Percentiles rank a stretch among this genome's conserved stretches.
Conservation (phyloP, 2,113 vertebrate species). For the Caretta caretta region DNA sequence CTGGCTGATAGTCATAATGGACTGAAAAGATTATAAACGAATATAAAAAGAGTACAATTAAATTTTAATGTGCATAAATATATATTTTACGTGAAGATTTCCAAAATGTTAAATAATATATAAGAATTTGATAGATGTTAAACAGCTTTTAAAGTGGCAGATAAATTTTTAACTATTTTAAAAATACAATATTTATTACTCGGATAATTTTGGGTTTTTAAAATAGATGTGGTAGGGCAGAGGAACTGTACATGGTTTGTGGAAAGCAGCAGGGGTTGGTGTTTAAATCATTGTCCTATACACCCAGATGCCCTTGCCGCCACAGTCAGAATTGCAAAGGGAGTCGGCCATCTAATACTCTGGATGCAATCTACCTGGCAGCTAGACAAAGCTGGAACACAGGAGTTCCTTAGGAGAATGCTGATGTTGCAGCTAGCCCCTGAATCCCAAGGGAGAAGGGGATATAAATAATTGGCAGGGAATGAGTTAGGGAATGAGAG, state of each 20-base stretch:
- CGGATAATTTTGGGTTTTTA: neutral
- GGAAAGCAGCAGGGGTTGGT: neutral
- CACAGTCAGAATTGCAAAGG: neutral
- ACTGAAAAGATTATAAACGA: neutral
- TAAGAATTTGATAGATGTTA: too few relatives aligned
- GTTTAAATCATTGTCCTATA: neutral
- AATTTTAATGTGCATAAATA: conserved; percentile 17
- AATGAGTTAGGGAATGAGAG: neutral
- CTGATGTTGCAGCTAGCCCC: neutral
- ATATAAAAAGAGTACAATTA: conserved; percentile 24
- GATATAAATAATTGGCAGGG: neutral
- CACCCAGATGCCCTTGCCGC: neutral
- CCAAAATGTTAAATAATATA: neutral
- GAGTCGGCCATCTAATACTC: neutral
- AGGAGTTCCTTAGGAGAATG: neutral
- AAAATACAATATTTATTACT: neutral
- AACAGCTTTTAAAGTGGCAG: neutral
- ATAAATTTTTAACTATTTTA: conserved; percentile 32
- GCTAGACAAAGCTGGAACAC: neutral
- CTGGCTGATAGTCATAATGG: neutral
- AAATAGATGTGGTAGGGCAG: accelerated
- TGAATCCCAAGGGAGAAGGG: neutral
- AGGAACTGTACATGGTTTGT: neutral
- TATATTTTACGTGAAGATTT: neutral
- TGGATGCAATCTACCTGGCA: neutral